Base-by-base conservation (phyloP, 2,113 vertebrate species). In the Solea senegalensis region DNA sequence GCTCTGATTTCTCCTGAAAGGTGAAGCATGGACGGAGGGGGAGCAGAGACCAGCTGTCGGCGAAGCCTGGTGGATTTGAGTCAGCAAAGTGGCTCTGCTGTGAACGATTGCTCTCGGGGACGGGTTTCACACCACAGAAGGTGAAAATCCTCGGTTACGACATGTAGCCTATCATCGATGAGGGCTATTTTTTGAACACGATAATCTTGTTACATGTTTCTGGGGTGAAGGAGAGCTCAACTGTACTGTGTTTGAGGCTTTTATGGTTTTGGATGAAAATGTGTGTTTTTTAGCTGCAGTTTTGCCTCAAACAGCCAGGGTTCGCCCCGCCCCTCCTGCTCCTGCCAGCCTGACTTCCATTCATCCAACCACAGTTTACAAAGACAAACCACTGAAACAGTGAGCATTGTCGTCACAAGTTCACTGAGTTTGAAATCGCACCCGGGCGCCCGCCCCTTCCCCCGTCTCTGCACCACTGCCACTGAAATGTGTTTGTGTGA, bases 401-500 rank as follows among this genome's bases (percentile, higher is more conserved):
- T 8, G 58, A 77, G 75, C 10, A 27, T 27, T 82, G 82, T 84
- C 85, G 62, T 88, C 86, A 86, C 21, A 79, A 77, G 89, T 92
- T 92, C 90, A 92, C 52, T 0, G 87, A 56, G 90, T 88, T 90
- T 87, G 86, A 85, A 84, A 82, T 63, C 8, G 59, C 74, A 87
- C 79, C 72, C 78, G 3, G 14, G 5, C 21, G 56, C 78, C 72
- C 79, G 45, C 80, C 85, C 74, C 71, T 59, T 71, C 66, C 70
- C 59, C 75, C 65, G 64, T 80, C 78, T 80, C 80, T 83, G 78
- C 69, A 45, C 82, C 85, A 69, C 74, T 84, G 81, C 88, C 75
- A 67, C 76, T 85, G 77, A 91, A 86, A 85, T 72, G 83, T 82
- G 89, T 79, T 88, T 72, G 83, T 90, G 78, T 91, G 86, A 92